Base-by-base conservation (phyloP, 2,113 vertebrate species). In the Haplochromis burtoni region DNA sequence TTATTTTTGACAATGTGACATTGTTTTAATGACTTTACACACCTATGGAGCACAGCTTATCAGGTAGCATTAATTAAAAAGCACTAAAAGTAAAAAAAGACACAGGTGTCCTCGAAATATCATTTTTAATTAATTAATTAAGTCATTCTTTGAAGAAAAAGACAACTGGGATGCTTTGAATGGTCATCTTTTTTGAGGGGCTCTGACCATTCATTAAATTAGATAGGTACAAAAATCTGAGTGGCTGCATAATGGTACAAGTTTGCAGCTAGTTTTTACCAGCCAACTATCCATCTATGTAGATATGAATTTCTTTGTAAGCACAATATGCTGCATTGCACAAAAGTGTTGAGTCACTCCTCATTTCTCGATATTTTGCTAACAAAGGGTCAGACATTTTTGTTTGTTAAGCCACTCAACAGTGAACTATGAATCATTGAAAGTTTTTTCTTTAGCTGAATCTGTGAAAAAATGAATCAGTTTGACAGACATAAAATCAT, bases 1-100 rank as follows among this genome's bases (percentile, higher is more conserved):
- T 83, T 3, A 33, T 42, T 68, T 88, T 89, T 89, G 83, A 86
- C 84, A 66, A 79, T 29, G 21, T 61, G 42, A 57, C 55, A 49
- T 89, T 88, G 86, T 88, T 91, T 86, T 83, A 86, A 89, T 86
- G 85, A 57, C 87, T 88, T 71, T 35, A n/a, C n/a, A 54, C 40
- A 17, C 47, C 57, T n/a, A 31, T 24, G 54, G 68, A 86, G 40
- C 63, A 71, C 24, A 89, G 76, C 86, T 53, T 68, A 79, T 84
- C 38, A 59, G 19, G 73, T 8, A 13, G 78, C 19, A 61, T 81
- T 80, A 51, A 85, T 85, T 83, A 33, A 84, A 87, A 83, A 83
- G 76, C 66, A 40, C 4, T 11, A 29, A 66, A 73, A 55, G 79
- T 31, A 42, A 84, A 84, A 55, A 76, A 91, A 89, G 61, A 84